Percentiles rank a stretch among this genome's conserved stretches.
Evolutionary conservation across 2,888 invertebrate species (phyloP).

Genomic region (Nephrotoma flavescens): DNA sequence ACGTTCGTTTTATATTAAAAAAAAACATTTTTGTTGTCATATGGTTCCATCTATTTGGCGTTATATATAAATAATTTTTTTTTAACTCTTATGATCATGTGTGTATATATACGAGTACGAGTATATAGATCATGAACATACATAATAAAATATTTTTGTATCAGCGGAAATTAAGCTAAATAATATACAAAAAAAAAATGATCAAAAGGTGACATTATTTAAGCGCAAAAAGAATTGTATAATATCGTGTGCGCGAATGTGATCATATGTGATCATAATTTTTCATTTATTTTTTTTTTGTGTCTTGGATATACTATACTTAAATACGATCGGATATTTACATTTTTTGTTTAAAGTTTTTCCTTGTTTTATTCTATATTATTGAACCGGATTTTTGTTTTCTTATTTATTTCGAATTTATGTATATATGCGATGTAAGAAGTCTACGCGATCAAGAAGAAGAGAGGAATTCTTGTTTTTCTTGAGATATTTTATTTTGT

Average conservation of each 20-base stretch:
- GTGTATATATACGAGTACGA: background rate
- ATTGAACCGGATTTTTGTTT: background rate
- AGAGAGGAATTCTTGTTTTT: background rate
- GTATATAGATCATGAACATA: background rate
- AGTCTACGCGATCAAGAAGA: background rate
- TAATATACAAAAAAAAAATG: background rate
- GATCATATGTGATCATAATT: background rate
- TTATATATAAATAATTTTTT: background rate
- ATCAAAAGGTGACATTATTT: background rate
- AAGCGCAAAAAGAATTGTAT: background rate
- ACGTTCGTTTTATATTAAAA: background rate
- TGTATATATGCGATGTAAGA: background rate
- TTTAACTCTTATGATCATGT: background rate
- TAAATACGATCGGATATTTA: background rate
- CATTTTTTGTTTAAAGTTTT: background rate
- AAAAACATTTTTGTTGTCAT: background rate
- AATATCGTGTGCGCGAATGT: background rate
- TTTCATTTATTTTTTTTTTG: background rate
- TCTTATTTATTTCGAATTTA: background rate
- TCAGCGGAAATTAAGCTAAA: background rate
- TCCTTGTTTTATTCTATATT: background rate
- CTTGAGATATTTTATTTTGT: background rate
- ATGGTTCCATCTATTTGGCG: background rate
- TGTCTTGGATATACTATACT: background rate
- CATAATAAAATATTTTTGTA: background rate